Base-by-base conservation (phyloP, 2,113 vertebrate species). In the Furnarius figulus region DNA sequence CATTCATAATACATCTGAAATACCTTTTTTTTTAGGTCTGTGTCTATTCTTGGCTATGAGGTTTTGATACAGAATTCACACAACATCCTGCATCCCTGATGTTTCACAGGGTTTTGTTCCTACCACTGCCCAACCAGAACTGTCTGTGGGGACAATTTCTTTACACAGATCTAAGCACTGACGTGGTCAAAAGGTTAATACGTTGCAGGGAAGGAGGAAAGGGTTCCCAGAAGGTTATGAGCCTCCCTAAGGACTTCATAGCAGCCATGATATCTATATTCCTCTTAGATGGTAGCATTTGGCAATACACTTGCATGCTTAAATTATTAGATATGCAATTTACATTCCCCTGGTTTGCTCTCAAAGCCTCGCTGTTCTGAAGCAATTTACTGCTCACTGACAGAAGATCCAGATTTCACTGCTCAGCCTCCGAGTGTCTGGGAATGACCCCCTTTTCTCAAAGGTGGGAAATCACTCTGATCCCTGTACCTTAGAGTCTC, bases 1-100 rank as follows among this genome's bases (percentile, higher is more conserved):
- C 95, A 86, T 90, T 93, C 92, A 88, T 93, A 95, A 96, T 46
- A 62, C 83, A 93, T 93, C 59, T 74, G 72, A 96, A 94, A 84
- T 77, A 71, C 14, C 33, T 53, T 23, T 39, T 44, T 72, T 90
- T 90, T 52, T 23, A 52, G 33, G 61, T 88, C 71, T 68, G 59
- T 75, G 17, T 79, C 77, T 96, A 72, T 96, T 94, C 61, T 92
- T 87, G 65, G 85, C 35, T 56, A 44, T 61, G 25, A 95, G 75
- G 58, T 75, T 96, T 93, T 88, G 47, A 33, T 53, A 75, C 31
- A 59, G 55, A 91, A 84, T 59, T 77, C 56, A 78, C 15, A 67
- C 47, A 92, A 62, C 79, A 86, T 65, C 47, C 61, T 89, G 55
- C 12, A 5, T 82, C 77, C n/a, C 49, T 89, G 83, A 63, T 66